Percentiles rank a stretch among this genome's conserved stretches.
phyloP scores from a whole-genome alignment of 2,888 invertebrate genomes.

The Pollenia angustigena region DNA sequence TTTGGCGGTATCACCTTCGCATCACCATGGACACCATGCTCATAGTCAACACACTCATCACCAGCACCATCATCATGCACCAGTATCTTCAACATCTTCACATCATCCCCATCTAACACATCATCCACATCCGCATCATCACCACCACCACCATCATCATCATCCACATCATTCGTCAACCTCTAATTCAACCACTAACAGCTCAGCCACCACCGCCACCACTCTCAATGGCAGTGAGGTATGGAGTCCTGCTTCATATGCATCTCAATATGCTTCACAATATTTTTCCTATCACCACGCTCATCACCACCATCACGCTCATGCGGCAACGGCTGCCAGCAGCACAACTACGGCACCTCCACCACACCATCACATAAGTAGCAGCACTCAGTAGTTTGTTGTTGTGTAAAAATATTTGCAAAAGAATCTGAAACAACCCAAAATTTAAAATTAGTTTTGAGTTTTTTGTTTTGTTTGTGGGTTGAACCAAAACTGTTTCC shows the following conservation, averaged over 20 bases:
- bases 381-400: slow-evolving; percentile 72
- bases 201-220: slow-evolving; percentile 79
- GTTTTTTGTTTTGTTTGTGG: slow-evolving; percentile 29
- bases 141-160: slow-evolving; percentile 62
- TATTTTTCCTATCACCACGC: slow-evolving; percentile 87
- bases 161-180: slow-evolving; percentile 65
- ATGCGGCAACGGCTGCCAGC: slow-evolving; percentile 70
- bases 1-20: slow-evolving; percentile 58
- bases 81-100: slow-evolving; percentile 74
- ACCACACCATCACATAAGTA: slow-evolving; percentile 67
- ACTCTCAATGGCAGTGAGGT: slow-evolving; percentile 86
- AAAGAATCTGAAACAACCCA: slow-evolving; percentile 23
- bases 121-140: slow-evolving; percentile 74
- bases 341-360: slow-evolving; percentile 69
- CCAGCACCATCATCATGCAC: slow-evolving; percentile 66
- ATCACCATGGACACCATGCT: slow-evolving; percentile 71
- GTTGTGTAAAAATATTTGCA: slow-evolving; percentile 52
- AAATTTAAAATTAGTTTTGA: slow-evolving; percentile 5
- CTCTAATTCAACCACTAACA: slow-evolving; percentile 52
- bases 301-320: slow-evolving; percentile 81
- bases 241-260: slow-evolving; percentile 85
- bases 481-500: slow-evolving; percentile 6
- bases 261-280: slow-evolving; percentile 86
- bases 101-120: slow-evolving; percentile 72
- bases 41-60: slow-evolving; percentile 69